Percentiles rank a stretch among this genome's conserved stretches.
phyloP scores from a whole-genome alignment of 2,113 vertebrate genomes.

The Odobenus rosmarus region DNA sequence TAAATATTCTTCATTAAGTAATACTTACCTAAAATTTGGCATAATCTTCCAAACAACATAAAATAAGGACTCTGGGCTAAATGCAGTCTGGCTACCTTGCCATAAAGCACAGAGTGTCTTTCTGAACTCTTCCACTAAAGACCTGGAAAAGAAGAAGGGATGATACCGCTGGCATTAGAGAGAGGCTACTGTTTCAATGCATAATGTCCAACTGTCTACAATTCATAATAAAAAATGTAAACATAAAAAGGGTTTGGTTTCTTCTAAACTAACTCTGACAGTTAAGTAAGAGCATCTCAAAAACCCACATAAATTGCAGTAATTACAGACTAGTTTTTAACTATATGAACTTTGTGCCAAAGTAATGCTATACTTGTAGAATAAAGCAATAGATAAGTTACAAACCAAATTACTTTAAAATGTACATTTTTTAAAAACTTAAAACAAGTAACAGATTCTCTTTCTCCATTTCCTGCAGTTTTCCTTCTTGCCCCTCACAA shows the following conservation, averaged over 20 bases:
- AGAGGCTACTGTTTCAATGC: not conserved
- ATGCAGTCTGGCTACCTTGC: slow-evolving; percentile 97
- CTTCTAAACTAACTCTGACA: slow-evolving; percentile 8
- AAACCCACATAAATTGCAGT: not conserved
- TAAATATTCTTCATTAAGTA: not conserved
- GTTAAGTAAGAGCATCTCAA: slow-evolving; percentile 23
- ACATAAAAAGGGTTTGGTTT: not conserved
- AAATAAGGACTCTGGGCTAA: slow-evolving; percentile 98
- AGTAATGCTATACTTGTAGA: not conserved
- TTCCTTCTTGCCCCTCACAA: not conserved
- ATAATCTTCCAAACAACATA: slow-evolving; percentile 99
- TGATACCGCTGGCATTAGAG: not conserved
- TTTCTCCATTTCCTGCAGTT: not conserved
- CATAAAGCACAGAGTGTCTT: slow-evolving; percentile 98
- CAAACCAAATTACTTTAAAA: not conserved
- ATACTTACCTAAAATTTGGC: slow-evolving; percentile 97
- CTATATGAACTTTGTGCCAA: not conserved
- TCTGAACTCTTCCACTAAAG: slow-evolving; percentile 98
- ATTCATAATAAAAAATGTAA: not conserved
- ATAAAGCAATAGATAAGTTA: not conserved
- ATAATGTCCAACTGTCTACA: not conserved
- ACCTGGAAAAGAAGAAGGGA: slow-evolving; percentile 86
- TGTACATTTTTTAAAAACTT: not conserved
- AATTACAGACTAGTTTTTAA: slow-evolving; percentile 2
- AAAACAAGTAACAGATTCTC: not conserved